These are phyloP conservation scores for Papilio dardanus DNA, from an alignment of 1,140 invertebrate genomes.

Conservation along the genomic window DNA sequence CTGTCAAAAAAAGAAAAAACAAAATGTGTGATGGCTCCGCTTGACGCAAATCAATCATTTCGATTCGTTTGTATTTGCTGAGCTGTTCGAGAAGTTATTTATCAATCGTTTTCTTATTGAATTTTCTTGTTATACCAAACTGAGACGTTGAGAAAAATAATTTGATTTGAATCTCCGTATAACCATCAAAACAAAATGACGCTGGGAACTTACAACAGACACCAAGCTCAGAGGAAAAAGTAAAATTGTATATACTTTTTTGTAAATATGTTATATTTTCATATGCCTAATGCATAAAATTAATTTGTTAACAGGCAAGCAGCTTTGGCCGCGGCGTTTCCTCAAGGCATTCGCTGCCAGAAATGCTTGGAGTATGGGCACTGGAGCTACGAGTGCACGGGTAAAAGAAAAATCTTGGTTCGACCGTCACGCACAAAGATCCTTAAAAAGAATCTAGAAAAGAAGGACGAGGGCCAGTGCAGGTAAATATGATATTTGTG, in stretches of 20 bases:
- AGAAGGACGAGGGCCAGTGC: conserved; percentile 78
- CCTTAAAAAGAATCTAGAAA: conserved; percentile 88
- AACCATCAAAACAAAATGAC: conserved; percentile 60
- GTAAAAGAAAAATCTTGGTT: conserved; percentile 94
- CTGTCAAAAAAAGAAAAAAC: conserved; percentile 26
- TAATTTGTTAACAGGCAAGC: conserved; percentile 73
- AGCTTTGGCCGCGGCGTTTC: conserved; percentile 83
- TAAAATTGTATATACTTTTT: conserved; percentile 49
- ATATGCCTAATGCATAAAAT: conserved; percentile 33
- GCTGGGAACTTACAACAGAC: conserved; percentile 75
- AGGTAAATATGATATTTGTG: conserved; percentile 57
- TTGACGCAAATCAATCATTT: conserved; percentile 49
- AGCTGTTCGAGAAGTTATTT: conserved; percentile 39
- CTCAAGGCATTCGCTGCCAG: conserved; percentile 91
- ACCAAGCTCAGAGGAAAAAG: conserved; percentile 74
- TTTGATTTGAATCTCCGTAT: conserved; percentile 21
- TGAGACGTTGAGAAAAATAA: conserved; percentile 23
- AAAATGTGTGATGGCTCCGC: conserved; percentile 50
- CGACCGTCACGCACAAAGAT: conserved; percentile 91
- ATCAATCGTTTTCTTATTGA: not conserved
- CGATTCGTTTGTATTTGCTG: conserved; percentile 44
- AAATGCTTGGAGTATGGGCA: conserved; percentile 96
- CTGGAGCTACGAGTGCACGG: conserved; percentile 96
- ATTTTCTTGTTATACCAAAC: conserved; percentile 31
- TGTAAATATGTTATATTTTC: conserved; percentile 29